Evolutionary conservation across 35 echinoderm and acorn worm species (phyloP).

Genomic region (Eucidaris tribuloides): DNA sequence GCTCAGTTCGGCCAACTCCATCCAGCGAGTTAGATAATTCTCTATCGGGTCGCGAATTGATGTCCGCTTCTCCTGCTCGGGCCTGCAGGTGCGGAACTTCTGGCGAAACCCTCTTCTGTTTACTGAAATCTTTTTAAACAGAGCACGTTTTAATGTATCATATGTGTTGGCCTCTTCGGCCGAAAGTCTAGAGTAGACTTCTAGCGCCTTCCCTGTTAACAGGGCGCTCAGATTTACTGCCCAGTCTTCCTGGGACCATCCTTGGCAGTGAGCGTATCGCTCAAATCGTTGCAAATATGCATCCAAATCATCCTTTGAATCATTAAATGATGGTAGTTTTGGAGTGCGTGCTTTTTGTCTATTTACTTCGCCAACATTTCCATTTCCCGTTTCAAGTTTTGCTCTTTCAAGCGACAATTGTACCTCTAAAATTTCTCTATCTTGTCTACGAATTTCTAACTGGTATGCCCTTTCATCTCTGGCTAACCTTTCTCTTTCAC

Average conservation of each 20-base stretch:
- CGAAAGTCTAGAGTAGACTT: slow-evolving; percentile 20
- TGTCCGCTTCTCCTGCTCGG: not conserved
- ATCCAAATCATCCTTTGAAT: slow-evolving; percentile 59
- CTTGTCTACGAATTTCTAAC: slow-evolving; percentile 9
- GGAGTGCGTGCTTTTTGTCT: slow-evolving; percentile 22
- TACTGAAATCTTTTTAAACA: slow-evolving; percentile 37
- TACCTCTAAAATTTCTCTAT: slow-evolving; percentile 22
- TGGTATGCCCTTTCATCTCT: slow-evolving; percentile 44
- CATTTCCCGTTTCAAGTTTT: not conserved
- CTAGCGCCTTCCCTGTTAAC: slow-evolving; percentile 37
- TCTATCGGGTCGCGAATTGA: not conserved
- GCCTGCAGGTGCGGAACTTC: slow-evolving; percentile 23
- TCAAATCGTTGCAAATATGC: slow-evolving; percentile 65
- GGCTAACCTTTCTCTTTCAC: slow-evolving; percentile 6
- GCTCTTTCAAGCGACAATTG: slow-evolving; percentile 12
- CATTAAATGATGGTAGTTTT: slow-evolving; percentile 48
- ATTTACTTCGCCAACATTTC: not conserved
- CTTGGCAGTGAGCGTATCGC: slow-evolving; percentile 37
- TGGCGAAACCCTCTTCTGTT: slow-evolving; percentile 28
- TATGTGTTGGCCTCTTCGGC: slow-evolving; percentile 19
- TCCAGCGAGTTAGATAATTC: slow-evolving; percentile 1
- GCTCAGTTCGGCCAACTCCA: not conserved
- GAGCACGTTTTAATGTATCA: not conserved
- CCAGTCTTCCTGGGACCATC: slow-evolving; percentile 39
- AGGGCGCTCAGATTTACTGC: slow-evolving; percentile 57